Evolutionary conservation across 2,888 invertebrate species (phyloP).

Genomic region (Prenolepis imparis): DNA sequence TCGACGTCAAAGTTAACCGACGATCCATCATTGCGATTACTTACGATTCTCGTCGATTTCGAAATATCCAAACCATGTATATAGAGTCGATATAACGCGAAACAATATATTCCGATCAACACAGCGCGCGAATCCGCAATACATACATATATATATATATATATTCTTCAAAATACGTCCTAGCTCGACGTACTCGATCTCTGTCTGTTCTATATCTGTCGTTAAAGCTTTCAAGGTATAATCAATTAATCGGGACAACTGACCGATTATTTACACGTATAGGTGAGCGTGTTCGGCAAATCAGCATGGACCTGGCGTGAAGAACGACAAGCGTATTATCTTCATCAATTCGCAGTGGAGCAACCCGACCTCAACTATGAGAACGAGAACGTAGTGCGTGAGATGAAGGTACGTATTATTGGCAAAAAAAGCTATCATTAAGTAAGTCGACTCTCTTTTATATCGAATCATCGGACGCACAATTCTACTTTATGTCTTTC

Average conservation of each 20-base stretch:
- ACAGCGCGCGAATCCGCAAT: background rate
- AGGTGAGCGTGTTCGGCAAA: conserved; percentile 86
- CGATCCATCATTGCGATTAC: background rate
- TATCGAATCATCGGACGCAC: background rate
- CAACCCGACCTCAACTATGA: conserved; percentile 88
- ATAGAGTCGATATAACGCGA: background rate
- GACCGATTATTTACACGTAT: background rate
- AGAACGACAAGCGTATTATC: conserved; percentile 86
- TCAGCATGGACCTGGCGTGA: conserved; percentile 87
- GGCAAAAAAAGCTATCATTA: conserved; percentile 1
- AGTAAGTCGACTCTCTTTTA: background rate
- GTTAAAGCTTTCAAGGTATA: background rate
- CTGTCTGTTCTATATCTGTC: background rate
- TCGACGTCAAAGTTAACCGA: background rate
- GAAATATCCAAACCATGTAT: background rate
- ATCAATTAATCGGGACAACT: background rate
- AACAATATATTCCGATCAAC: background rate
- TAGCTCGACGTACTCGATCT: background rate
- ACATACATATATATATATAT: no score
- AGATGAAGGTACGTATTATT: conserved; percentile 81
- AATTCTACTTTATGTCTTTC: background rate
- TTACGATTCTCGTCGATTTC: background rate
- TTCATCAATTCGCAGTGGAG: conserved; percentile 87
- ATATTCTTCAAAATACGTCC: background rate
- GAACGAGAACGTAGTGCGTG: conserved; percentile 82